Conservation (phyloP, 2,888 invertebrate species). For the Drosophila buzzatii region DNA sequence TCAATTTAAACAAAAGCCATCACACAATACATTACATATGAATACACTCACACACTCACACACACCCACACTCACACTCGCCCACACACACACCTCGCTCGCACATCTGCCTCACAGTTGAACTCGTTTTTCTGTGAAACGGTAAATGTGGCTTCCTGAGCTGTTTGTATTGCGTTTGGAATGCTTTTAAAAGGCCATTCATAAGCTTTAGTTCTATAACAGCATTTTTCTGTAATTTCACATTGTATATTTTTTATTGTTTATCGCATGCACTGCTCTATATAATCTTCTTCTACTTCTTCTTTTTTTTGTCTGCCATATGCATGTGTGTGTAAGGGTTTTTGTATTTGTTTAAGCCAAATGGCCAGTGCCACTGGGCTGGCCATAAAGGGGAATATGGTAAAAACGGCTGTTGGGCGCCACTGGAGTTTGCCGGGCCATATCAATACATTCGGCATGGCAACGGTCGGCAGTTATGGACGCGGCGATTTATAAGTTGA, state of each 20-base stretch:
- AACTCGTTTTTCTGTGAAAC: slow-evolving; percentile 24
- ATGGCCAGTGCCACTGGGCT: slow-evolving; percentile 49
- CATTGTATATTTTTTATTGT: slow-evolving; percentile 40
- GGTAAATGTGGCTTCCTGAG: slow-evolving; percentile 50
- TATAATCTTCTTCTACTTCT: neutral
- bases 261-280: slow-evolving; percentile 39
- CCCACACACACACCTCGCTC: too few relatives aligned
- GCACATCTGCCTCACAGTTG: slow-evolving; percentile 15
- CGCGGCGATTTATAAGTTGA: slow-evolving; percentile 74
- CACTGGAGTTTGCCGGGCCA: slow-evolving; percentile 12
- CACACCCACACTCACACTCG: neutral
- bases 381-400: slow-evolving; percentile 51
- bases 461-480: slow-evolving; percentile 31
- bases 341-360: slow-evolving; percentile 55
- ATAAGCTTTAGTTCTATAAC: slow-evolving; percentile 68
- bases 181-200: slow-evolving; percentile 73
- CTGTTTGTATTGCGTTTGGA: slow-evolving; percentile 61
- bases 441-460: slow-evolving; percentile 29
- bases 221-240: slow-evolving; percentile 61
- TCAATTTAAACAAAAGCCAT: neutral
- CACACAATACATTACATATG: neutral
- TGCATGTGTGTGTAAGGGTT: slow-evolving; percentile 5
- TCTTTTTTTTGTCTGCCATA: neutral
- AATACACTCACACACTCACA: neutral
- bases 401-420: slow-evolving; percentile 28